Evolutionary conservation across 2,888 invertebrate genomes (phyloP).

Genomic region (Autographa pulchrina): DNA sequence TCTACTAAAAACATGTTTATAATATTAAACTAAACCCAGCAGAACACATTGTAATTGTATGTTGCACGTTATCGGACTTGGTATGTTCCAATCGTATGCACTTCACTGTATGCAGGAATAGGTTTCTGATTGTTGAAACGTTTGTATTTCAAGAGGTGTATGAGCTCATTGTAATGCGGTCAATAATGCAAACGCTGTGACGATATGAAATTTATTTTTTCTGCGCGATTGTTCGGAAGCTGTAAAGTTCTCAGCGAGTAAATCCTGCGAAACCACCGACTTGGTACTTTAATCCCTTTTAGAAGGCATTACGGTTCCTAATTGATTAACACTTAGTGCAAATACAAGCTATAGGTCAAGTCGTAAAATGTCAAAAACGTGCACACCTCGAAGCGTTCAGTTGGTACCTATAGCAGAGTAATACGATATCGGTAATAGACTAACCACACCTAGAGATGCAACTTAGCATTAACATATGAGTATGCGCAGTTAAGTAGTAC

Average conservation of each 20-base stretch:
- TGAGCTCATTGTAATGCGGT: slow-evolving; percentile 28
- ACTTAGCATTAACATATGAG: background rate
- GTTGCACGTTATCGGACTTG: background rate
- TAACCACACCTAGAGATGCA: slow-evolving; percentile 18
- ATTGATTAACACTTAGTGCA: slow-evolving; percentile 26
- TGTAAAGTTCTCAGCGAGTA: slow-evolving; percentile 31
- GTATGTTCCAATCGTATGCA: slow-evolving; percentile 1
- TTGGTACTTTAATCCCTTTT: slow-evolving; percentile 22
- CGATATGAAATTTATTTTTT: slow-evolving; percentile 43
- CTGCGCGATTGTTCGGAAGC: slow-evolving; percentile 41
- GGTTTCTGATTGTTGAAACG: slow-evolving; percentile 7
- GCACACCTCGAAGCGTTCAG: slow-evolving; percentile 36
- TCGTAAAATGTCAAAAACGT: slow-evolving; percentile 61
- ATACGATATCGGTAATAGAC: slow-evolving; percentile 30
- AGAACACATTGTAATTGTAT: background rate
- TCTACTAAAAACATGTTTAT: background rate
- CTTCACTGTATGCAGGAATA: slow-evolving; percentile 13
- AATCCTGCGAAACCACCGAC: slow-evolving; percentile 9
- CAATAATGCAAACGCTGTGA: slow-evolving; percentile 33
- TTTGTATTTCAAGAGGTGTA: slow-evolving; percentile 17
- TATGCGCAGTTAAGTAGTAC: slow-evolving; percentile 9
- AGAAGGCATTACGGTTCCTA: slow-evolving; percentile 24
- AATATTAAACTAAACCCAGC: background rate
- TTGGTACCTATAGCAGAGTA: slow-evolving; percentile 26
- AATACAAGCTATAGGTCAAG: slow-evolving; percentile 51